Evolutionary conservation across 2,797 vertebrate genomes (phyloP), one percentile per base, ranked within the genome.

Genomic region (Eremophila alpestris): DNA sequence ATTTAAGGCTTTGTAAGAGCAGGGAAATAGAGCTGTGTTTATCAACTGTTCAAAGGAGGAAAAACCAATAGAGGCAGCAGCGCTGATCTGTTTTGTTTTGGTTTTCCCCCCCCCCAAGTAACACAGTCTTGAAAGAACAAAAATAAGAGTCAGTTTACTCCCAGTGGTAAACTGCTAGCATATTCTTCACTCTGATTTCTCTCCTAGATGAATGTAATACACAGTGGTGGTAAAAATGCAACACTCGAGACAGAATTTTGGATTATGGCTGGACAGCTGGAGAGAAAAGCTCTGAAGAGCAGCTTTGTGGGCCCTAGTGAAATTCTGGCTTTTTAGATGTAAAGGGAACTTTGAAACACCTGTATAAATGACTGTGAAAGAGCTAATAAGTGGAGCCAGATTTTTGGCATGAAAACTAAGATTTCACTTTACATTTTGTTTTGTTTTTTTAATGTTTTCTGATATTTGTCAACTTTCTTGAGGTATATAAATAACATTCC

Each of bases 121-220:
- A 83, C 11, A 7, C 59, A 90, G 23, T 81, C 83, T 90, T 95
- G 83, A 95, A 86, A 89, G 79, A 94, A 87, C 2, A 81, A 73
- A 74, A 88, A 38, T 34, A 23, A 45, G 23, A 51, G 26, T 71
- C 32, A 38, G 8, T 76, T 91, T 94, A 96, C 97, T 95, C 95
- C 82, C 89, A 83, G 60, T 89, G 60, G 80, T 85, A 93, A 96
- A 96, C 89, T 92, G 83, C 90, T 94, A 68, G 6, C 27, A 67
- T 96, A 54, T 94, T 96, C 87, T 95, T 95, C 90, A 89, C 52
- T 62, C 89, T 97, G 87, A 91, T 95, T 97, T 94, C 84, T 96
- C 96, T 92, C 79, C 78, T 83, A 82, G 9, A 30, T 93, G 93
- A 95, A 83, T 91, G 87, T 93, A 97, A 95, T 96, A 88, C 5